Base-by-base conservation (phyloP, 2,113 vertebrate species). In the Upupa epops region DNA sequence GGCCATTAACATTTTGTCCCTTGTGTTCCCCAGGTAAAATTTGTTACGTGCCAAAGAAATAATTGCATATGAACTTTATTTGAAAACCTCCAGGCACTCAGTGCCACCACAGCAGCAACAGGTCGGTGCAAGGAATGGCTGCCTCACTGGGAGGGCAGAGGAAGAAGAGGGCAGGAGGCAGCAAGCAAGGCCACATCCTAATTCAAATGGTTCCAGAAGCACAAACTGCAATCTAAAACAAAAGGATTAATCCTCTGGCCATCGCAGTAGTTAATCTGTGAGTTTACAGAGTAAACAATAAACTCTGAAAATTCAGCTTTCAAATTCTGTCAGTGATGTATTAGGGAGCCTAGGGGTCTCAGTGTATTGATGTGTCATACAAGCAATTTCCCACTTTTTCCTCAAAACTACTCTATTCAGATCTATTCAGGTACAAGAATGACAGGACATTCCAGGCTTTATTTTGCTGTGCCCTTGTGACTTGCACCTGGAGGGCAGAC, bases 1-100 rank as follows among this genome's bases (percentile, higher is more conserved):
- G 75, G 63, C 61, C 55, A 61, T 95, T 95, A 95, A 86, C 90
- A 70, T 93, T 94, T 83, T 75, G 56, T 78, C 86, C 58, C 45
- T 88, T 71, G 9, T 65, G 51, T 40, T 95, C 73, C 65, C 93
- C 80, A 75, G 73, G 77, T 95, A 88, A 82, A 80, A 55, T 72
- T 65, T 78, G 55, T 54, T 93, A 69, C 63, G 40, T 82, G 73
- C 42, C 78, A 76, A 82, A 84, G 59, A 90, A 93, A 81, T 82
- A 92, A 95, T 81, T 77, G 11, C 32, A 54, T 4, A 0, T 79
- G 86, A 93, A 79, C 80, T 90, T 92, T 82, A 61, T 69, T 29
- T 42, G 42, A 72, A 91, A 90, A 65, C 71, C 93, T 73, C 42
- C 80, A 90, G 93, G 88, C 77, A 2, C 22, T 72, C 29, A 11